Percentiles rank a stretch among this genome's conserved stretches.
These are phyloP conservation scores for Uloborus plumipes DNA, from an alignment of 2,888 invertebrate species.

Conservation along the genomic window DNA sequence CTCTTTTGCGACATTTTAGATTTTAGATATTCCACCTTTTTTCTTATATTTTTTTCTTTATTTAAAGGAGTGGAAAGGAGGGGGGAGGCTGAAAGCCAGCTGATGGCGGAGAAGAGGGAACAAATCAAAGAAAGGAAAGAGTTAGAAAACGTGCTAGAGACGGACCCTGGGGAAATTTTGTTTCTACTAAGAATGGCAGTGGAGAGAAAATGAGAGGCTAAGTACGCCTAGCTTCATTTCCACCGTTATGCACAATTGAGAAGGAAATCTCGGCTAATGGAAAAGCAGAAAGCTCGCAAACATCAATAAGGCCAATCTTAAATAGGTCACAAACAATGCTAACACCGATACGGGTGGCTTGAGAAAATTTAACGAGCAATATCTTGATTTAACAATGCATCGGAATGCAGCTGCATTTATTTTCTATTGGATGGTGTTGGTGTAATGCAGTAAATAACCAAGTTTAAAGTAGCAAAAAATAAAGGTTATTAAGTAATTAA, in stretches of 20 bases:
- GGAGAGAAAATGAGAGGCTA: constrained; percentile 28
- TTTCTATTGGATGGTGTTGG: no score
- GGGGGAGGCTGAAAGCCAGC: constrained; percentile 33
- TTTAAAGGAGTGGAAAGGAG: constrained; percentile 46
- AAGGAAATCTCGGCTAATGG: constrained; percentile 23
- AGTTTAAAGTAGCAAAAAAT: no score
- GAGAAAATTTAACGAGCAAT: no score
- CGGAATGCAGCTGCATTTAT: no score
- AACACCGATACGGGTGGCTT: no score
- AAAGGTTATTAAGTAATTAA: no score
- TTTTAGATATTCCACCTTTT: constrained; percentile 37
- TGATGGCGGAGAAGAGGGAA: constrained; percentile 40
- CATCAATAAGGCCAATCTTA: no score
- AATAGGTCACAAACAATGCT: no score
- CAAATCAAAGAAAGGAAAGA: constrained; percentile 40
- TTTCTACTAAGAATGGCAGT: constrained; percentile 31
- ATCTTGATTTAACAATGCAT: no score
- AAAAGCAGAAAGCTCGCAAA: no score
- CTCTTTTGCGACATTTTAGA: constrained; percentile 40
- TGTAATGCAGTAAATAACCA: no score
- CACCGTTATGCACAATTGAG: constrained; percentile 41
- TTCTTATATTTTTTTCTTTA: constrained; percentile 30
- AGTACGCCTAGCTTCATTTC: constrained; percentile 37
- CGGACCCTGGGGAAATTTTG: constrained; percentile 49
- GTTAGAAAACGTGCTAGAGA: constrained; percentile 28